Evolutionary conservation across 2,797 vertebrate genomes (phyloP), one percentile per base, ranked within the genome.

Genomic region (Acipenser transmontanus): DNA sequence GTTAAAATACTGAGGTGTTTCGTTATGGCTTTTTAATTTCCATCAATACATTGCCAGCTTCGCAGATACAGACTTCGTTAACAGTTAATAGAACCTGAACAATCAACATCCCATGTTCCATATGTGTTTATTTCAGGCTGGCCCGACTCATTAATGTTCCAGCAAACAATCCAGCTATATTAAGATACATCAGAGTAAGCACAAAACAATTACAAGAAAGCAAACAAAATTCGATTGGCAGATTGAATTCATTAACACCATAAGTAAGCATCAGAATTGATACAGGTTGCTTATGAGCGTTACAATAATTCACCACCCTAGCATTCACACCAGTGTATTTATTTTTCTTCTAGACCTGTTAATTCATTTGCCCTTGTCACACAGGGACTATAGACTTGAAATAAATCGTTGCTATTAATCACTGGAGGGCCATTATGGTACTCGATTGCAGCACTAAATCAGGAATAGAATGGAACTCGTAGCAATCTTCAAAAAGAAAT

Each of bases 1-100:
- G 80, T 76, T 81, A 79, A 82, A 34, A 75, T 12, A 71, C 81
- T 68, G 73, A 82, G 78, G 83, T 82, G 80, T 78, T 6, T 65
- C 66, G 76, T 78, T 72, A 61, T 1, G 73, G 73, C 69, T 69
- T 61, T 80, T 76, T 67, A 63, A 4, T 17, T 66, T 74, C 78
- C 77, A 61, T 69, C 66, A 69, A 34, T 34, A 34, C 34, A 34
- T 34, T 34, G 34, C 34, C 34, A 34, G 63, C 64, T 13, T 57
- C n/a, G 61, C 72, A 64, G 51, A 48, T 67, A 69, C 13, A 4
- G 12, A 20, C 47, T 50, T 14, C 59, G 20, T 34, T 17, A 14
- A 62, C 62, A 47, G 60, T 62, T 59, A 57, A 50, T 56, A 51
- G 13, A 20, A 13, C 11, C 49, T 12, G 57, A 7, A 7, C 50